Percentiles rank a stretch among this genome's conserved stretches.
Conservation (phyloP, 2,797 vertebrate species). For the Manis pentadactyla region DNA sequence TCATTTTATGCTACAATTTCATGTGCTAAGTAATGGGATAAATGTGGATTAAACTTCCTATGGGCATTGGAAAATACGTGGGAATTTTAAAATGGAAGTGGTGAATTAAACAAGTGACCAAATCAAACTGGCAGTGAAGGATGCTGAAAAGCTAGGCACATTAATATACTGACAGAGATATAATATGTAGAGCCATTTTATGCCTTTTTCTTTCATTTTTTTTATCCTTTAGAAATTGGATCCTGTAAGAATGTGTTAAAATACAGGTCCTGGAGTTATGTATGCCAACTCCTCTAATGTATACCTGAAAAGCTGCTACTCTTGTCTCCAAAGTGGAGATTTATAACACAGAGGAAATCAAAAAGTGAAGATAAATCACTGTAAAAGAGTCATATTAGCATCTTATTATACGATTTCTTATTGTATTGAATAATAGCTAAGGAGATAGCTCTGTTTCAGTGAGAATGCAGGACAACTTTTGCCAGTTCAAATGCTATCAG, state of each 20-base stretch:
- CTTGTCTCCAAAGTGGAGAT: neutral
- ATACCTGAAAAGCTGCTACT: neutral
- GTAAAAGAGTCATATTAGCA: neutral
- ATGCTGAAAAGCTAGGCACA: neutral
- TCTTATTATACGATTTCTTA: conserved; percentile 14
- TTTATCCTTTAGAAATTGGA: conserved; percentile 9
- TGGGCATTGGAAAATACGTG: neutral
- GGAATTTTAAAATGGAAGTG: neutral
- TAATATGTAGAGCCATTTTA: conserved; percentile 13
- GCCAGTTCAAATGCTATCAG: neutral
- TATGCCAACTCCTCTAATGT: neutral
- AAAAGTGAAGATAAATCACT: neutral
- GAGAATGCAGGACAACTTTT: neutral
- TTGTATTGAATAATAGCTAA: neutral
- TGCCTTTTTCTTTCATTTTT: neutral
- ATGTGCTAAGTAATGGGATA: conserved; percentile 62
- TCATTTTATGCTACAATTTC: conserved; percentile 65
- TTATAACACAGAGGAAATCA: conserved; percentile 53
- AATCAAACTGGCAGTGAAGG: neutral
- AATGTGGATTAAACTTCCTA: conserved; percentile 50
- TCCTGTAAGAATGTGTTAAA: conserved; percentile 58
- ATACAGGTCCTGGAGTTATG: conserved; percentile 40
- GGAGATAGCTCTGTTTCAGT: neutral
- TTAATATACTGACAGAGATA: neutral
- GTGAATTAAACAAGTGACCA: conserved; percentile 39